Evolutionary conservation across 2,888 invertebrate genomes (phyloP).

Genomic region (Arctia plantaginis): DNA sequence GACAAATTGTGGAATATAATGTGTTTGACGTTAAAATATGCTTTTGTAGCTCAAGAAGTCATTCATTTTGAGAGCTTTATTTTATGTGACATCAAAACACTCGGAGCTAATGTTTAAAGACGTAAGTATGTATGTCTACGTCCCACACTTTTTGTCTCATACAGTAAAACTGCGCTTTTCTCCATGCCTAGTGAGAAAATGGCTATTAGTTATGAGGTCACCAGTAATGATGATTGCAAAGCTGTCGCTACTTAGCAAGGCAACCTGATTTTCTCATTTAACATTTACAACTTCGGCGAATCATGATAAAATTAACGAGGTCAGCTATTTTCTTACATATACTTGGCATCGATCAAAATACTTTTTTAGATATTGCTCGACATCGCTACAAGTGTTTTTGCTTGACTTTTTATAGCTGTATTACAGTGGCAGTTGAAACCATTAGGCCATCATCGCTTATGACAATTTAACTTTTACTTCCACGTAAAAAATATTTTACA

Average conservation of each 20-base stretch:
- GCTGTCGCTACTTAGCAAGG: conserved; percentile 36
- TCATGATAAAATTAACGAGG: conserved; percentile 16
- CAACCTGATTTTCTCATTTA: conserved; percentile 46
- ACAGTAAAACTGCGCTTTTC: conserved; percentile 32
- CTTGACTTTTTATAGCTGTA: neutral
- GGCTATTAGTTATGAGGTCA: conserved; percentile 45
- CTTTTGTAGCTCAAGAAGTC: conserved; percentile 43
- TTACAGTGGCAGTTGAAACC: neutral
- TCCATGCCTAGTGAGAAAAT: conserved; percentile 37
- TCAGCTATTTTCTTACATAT: conserved; percentile 9
- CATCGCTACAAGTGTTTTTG: neutral
- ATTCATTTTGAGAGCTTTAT: conserved; percentile 42
- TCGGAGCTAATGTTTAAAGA: conserved; percentile 28
- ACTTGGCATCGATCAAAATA: conserved; percentile 5
- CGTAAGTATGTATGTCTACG: conserved; percentile 10
- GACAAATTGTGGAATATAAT: conserved; percentile 54
- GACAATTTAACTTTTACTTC: conserved; percentile 12
- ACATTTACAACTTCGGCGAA: conserved; percentile 45
- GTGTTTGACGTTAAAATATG: conserved; percentile 50
- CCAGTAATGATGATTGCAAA: conserved; percentile 46
- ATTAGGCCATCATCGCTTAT: conserved; percentile 1
- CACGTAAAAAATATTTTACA: conserved; percentile 24
- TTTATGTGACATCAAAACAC: conserved; percentile 40
- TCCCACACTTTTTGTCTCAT: conserved; percentile 33
- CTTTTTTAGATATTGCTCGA: neutral